Conservation (phyloP, 2,888 invertebrate species). For the Mimachlamys varia region DNA sequence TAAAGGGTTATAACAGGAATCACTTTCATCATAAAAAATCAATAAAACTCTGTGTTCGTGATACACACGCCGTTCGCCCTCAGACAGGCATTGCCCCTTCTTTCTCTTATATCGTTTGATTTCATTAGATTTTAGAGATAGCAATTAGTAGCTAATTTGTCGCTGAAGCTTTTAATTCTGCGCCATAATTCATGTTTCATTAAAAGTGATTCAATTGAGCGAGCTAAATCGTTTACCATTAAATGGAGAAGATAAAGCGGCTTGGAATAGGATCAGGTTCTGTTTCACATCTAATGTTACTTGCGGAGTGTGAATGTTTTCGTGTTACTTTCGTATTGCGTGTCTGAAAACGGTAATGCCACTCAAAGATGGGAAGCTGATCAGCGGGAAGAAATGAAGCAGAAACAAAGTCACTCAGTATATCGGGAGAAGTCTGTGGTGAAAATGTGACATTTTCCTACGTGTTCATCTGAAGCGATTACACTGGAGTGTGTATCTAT, state of each 20-base stretch:
- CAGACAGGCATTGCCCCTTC: background rate
- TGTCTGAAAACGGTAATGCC: slow-evolving; percentile 14
- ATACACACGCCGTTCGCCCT: background rate
- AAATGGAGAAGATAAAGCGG: slow-evolving; percentile 15
- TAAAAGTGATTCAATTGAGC: slow-evolving; percentile 34
- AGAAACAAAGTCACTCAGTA: slow-evolving; percentile 19
- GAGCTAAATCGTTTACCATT: slow-evolving; percentile 36
- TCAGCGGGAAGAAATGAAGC: slow-evolving; percentile 6
- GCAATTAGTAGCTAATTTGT: slow-evolving; percentile 32
- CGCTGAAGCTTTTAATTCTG: slow-evolving; percentile 36
- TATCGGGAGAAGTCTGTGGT: background rate
- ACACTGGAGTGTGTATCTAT: background rate
- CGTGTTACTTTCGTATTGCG: slow-evolving; percentile 34
- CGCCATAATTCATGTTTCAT: slow-evolving; percentile 32
- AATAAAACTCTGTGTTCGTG: slow-evolving; percentile 12
- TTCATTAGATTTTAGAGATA: slow-evolving; percentile 31
- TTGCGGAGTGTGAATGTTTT: background rate
- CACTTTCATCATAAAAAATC: slow-evolving; percentile 15
- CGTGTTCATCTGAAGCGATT: background rate
- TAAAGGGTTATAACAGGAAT: slow-evolving; percentile 12
- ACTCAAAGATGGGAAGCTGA: slow-evolving; percentile 22
- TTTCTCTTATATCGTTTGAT: slow-evolving; percentile 28
- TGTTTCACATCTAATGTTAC: slow-evolving; percentile 3
- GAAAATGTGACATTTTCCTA: background rate
- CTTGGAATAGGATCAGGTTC: slow-evolving; percentile 1